phyloP scores from a whole-genome alignment of 1,140 invertebrate genomes.

The Paracyclopina nana region DNA sequence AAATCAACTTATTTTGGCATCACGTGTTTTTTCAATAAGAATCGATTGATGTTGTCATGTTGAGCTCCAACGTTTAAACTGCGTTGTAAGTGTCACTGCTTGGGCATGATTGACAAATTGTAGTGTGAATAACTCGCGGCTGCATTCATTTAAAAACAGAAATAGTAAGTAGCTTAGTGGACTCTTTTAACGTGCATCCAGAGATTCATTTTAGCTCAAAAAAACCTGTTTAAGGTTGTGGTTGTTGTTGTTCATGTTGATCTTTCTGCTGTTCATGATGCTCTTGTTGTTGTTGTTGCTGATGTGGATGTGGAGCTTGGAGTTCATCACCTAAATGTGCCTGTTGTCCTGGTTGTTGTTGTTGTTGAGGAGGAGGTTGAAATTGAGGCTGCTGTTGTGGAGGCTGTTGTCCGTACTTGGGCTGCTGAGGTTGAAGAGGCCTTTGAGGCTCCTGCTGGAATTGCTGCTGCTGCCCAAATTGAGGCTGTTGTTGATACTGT shows the following conservation, averaged over 20 bases:
- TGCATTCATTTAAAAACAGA: too few species aligned
- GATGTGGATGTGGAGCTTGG: neutral
- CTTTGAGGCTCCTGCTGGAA: constrained; percentile 1
- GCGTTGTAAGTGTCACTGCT: too few species aligned
- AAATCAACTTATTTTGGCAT: too few species aligned
- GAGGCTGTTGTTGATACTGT: constrained; percentile 3
- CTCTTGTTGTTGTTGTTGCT: neutral
- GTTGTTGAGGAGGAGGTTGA: constrained; percentile 9
- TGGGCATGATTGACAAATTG: too few species aligned
- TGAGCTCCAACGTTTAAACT: too few species aligned
- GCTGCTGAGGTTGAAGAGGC: constrained; percentile 9
- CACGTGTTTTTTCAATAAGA: too few species aligned
- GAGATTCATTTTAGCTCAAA: too few species aligned
- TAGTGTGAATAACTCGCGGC: too few species aligned
- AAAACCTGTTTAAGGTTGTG: neutral
- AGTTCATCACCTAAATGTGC: neutral
- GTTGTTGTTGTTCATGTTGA: neutral
- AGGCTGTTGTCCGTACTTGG: neutral
- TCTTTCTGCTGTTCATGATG: neutral
- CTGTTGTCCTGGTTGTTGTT: neutral
- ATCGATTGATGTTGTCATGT: too few species aligned
- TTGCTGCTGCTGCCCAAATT: constrained; percentile 11
- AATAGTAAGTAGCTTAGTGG: too few species aligned
- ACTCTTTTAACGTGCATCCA: too few species aligned
- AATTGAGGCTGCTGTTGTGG: constrained; percentile 4